Base-by-base conservation (phyloP, 2,113 vertebrate species). In the Tetraodon nigroviridis region DNA sequence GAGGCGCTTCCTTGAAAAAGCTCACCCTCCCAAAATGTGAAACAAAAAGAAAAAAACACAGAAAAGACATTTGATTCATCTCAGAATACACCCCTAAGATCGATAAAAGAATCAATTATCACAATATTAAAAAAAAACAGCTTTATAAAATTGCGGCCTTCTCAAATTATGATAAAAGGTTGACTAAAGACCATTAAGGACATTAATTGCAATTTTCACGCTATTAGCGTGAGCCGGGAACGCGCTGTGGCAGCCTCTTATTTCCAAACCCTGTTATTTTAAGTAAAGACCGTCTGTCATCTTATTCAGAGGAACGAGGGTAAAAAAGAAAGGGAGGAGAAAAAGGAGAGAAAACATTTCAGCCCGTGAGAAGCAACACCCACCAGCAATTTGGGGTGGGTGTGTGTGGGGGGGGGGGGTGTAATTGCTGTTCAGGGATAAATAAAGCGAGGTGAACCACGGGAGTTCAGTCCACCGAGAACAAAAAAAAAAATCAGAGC, bases 261-360 rank as follows among this genome's bases (percentile, higher is more conserved):
- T 98, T 96, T 91, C 93, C 84, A 90, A 92, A 98, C 92, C 93
- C 94, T 98, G 92, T 97, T 95, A 99, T 98, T 98, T 98, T 84
- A 91, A 88, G 92, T 91, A 92, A 92, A 92, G 90, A 91, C 92
- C 92, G 92, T 93, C 92, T 94, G 90, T 94, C 94, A 95, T 95
- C 92, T 95, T 90, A 93, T 92, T 91, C 92, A 84, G 73, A 78
- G 71, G 62, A 71, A 65, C 64, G 61, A 68, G 73, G 51, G 29
- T 19, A 15, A 13, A 40, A 57, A 47, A 61, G 59, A 69, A 24
- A 20, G 13, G 55, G 58, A 73, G 69, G 68, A 80, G 24, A 27
- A 27, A 45, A n/a, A n/a, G 6, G 17, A 45, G 17, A 45, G 17
- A 45, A 94, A 92, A 92, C 20, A 51, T n/a, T 92, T 89, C 90